These are phyloP conservation scores for Drosophila eugracilis DNA, from an alignment of 1,140 invertebrate genomes.

Conservation along the genomic window DNA sequence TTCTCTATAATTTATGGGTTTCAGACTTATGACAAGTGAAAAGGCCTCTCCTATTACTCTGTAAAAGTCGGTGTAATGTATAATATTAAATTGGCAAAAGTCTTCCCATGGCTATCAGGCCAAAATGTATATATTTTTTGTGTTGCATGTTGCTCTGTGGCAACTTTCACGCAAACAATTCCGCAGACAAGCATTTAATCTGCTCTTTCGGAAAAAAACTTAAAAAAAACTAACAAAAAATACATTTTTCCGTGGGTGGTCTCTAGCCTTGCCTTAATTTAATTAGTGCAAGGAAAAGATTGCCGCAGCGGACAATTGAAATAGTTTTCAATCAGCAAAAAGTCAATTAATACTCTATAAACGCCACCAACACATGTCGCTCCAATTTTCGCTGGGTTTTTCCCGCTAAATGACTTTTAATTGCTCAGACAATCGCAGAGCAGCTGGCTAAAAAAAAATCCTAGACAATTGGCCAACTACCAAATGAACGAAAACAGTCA, in stretches of 20 bases:
- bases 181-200: constrained; percentile 44
- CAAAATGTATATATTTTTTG: constrained; percentile 2
- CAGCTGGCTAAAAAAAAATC: constrained; percentile 41
- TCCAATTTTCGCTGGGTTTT: constrained; percentile 29
- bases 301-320: constrained; percentile 48
- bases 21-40: constrained; percentile 63
- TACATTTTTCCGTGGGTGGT: constrained; percentile 21
- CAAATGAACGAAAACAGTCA: constrained; percentile 32
- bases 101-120: constrained; percentile 13
- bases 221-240: constrained; percentile 16
- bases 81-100: constrained; percentile 54
- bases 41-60: constrained; percentile 34
- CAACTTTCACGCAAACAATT: constrained; percentile 70
- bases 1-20: constrained; percentile 7
- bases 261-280: constrained; percentile 54
- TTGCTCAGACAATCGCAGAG: constrained; percentile 43
- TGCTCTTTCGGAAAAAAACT: too few species aligned
- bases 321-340: constrained; percentile 71
- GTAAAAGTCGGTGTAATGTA: constrained; percentile 63
- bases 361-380: constrained; percentile 48
- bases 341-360: constrained; percentile 61
- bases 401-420: constrained; percentile 56
- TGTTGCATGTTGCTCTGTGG: constrained; percentile 10
- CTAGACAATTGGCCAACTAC: constrained; percentile 30
- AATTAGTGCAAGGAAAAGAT: constrained; percentile 57